Evolutionary conservation across 2,888 invertebrate species (phyloP).

Genomic region (Unio delphinus): DNA sequence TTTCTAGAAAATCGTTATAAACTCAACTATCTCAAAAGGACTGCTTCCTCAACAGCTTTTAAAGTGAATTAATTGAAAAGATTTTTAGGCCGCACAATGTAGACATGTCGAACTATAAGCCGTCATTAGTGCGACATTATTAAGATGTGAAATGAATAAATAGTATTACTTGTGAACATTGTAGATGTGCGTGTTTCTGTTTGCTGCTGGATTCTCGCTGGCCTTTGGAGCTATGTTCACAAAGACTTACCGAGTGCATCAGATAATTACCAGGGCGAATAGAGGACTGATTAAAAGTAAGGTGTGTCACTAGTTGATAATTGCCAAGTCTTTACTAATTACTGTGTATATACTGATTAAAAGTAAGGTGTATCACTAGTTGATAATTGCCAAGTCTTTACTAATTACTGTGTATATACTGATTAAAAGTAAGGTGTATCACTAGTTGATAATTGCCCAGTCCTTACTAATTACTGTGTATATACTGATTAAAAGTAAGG

Average conservation of each 20-base stretch:
- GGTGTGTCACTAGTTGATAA: slow-evolving; percentile 67
- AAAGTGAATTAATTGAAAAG: too few species aligned
- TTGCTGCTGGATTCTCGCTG: slow-evolving; percentile 91
- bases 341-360: too few species aligned
- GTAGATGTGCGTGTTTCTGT: slow-evolving; percentile 88
- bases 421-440: too few species aligned
- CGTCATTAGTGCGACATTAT: background rate
- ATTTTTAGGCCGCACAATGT: too few species aligned
- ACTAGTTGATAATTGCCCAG: background rate
- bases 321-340: background rate
- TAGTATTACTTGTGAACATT: slow-evolving; percentile 36
- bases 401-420: too few species aligned
- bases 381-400: background rate
- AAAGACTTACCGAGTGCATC: slow-evolving; percentile 92
- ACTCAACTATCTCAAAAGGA: too few species aligned
- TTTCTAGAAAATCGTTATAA: too few species aligned
- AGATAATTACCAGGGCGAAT: slow-evolving; percentile 88
- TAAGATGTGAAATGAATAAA: too few species aligned
- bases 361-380: background rate
- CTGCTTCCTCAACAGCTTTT: too few species aligned
- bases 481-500: too few species aligned
- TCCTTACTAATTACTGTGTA: background rate
- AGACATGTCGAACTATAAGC: too few species aligned
- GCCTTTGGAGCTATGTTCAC: slow-evolving; percentile 96
- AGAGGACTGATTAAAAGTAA: slow-evolving; percentile 87